Percentiles rank a stretch among this genome's conserved stretches.
phyloP scores from a whole-genome alignment of 2,797 vertebrate species.

The Hydrolagus colliei region DNA sequence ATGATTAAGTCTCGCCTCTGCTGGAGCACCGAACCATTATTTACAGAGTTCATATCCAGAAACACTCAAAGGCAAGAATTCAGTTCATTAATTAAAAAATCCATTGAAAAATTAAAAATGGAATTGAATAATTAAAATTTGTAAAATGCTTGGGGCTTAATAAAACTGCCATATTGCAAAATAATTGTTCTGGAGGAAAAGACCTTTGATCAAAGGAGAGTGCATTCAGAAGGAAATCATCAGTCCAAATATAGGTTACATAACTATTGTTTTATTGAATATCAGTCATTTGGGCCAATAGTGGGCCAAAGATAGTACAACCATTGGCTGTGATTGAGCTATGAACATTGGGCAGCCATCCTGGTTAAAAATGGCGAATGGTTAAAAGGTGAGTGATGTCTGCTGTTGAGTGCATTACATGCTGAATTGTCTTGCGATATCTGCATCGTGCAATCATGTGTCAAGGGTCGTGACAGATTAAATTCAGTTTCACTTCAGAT shows the following conservation, averaged over 20 bases:
- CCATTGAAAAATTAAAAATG: no score
- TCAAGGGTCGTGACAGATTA: neutral
- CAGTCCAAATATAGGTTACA: no score
- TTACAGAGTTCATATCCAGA: neutral
- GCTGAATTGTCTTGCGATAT: neutral
- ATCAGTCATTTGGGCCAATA: slow-evolving; percentile 33
- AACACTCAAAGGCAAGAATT: neutral
- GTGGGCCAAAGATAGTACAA: slow-evolving; percentile 28
- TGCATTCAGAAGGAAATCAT: no score
- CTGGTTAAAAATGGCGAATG: neutral
- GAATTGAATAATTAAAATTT: no score
- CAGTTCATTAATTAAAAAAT: neutral
- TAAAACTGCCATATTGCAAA: neutral
- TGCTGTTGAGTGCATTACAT: neutral
- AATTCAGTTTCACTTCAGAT: neutral
- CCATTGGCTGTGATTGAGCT: no score
- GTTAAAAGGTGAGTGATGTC: neutral
- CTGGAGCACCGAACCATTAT: neutral
- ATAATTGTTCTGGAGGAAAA: neutral
- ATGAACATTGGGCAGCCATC: no score
- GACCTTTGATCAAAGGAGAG: no score
- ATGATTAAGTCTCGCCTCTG: no score
- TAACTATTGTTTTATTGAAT: no score
- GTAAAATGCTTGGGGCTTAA: neutral
- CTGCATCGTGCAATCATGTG: neutral